Evolutionary conservation across 2,113 vertebrate genomes (phyloP), one percentile per base, ranked within the genome.

Genomic region (cat (Felis catus)): DNA sequence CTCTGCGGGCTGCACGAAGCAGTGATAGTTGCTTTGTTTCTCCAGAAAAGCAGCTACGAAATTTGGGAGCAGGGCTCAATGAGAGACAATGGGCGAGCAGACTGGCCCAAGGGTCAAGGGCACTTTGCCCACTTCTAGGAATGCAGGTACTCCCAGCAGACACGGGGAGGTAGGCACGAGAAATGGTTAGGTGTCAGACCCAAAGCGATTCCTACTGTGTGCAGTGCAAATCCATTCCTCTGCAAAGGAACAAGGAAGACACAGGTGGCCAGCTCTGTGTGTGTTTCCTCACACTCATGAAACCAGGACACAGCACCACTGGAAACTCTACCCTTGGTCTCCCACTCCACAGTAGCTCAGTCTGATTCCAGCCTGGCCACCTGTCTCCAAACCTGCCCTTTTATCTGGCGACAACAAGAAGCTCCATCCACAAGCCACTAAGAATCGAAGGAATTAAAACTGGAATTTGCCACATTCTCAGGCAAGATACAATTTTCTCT

Each of bases 141-240:
- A 41, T 1, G 1, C 10, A 4, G 31, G 58, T 36, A 84, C 36
- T 65, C 80, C 14, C 15, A 25, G 36, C 36, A 63, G 36, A 70
- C 39, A 10, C 3, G 5, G 36, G 8, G 23, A 82, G 27, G 25
- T 0, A 5, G 61, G 16, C 3, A 2, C 10, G n/a, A 23, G 70
- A 71, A 36, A 33, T 23, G 70, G n/a, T 33, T 8, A 33, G 33
- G 66, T 39, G 23, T 18, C 76, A 23, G 45, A 29, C 11, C 61
- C 12, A 15, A 39, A 80, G n/a, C 25, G 13, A 48, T 36, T 36
- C 33, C 89, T n/a, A 51, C 61, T 19, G 12, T 3, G 0, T 13
- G 41, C 58, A 29, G 4, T 36, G 63, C 31, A 85, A 66, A 21
- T 14, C 41, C 65, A 33, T 23, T n/a, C 65, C 12, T 48, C 29